phyloP scores from a whole-genome alignment of 2,113 vertebrate genomes.

The Circaetus gallicus region DNA sequence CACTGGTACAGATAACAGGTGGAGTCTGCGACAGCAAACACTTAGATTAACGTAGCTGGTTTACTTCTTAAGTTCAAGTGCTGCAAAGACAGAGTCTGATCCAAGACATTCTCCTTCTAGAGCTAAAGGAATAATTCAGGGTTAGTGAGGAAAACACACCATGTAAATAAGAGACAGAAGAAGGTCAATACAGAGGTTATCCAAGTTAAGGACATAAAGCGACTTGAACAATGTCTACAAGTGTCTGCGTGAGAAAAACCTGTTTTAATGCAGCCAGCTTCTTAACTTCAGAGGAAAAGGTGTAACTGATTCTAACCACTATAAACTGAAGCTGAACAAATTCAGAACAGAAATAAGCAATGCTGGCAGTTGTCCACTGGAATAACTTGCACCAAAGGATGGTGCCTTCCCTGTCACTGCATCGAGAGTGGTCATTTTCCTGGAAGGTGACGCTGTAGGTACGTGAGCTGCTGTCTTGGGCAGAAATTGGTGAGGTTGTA shows the following conservation, averaged over 20 bases:
- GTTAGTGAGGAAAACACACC: background rate
- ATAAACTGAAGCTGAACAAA: background rate
- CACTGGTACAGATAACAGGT: no score
- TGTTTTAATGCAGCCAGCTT: background rate
- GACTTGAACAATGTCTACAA: background rate
- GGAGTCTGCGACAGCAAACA: background rate
- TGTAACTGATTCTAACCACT: background rate
- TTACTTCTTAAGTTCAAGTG: background rate
- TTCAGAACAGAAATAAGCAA: background rate
- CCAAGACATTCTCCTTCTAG: background rate
- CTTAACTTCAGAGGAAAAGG: background rate
- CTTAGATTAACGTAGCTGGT: background rate
- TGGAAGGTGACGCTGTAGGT: background rate
- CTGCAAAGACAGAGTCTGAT: background rate
- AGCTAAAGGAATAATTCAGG: background rate
- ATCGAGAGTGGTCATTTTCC: rapidly evolving
- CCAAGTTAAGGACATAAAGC: background rate
- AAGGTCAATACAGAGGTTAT: background rate
- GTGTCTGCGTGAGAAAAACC: background rate
- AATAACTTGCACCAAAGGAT: background rate
- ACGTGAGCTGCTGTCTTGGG: background rate
- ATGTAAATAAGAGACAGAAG: background rate
- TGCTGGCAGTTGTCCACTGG: background rate
- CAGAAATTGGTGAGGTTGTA: background rate
- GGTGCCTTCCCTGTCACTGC: background rate